phyloP scores from a whole-genome alignment of 2,797 vertebrate genomes.

The Schizopygopsis malacanthus region DNA sequence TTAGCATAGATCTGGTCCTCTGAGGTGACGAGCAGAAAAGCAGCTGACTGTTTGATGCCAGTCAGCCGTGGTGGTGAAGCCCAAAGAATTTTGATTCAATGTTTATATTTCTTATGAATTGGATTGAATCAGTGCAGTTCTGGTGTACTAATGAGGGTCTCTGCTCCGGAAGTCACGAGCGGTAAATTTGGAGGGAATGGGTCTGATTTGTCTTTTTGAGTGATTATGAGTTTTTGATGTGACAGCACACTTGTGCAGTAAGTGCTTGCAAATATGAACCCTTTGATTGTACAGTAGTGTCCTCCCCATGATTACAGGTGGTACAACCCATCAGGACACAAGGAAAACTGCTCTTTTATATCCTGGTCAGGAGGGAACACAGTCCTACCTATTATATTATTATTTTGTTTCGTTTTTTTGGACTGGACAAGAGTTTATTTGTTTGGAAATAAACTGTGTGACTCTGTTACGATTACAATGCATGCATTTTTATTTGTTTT shows the following conservation, averaged over 20 bases:
- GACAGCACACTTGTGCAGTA: slow-evolving; percentile 81
- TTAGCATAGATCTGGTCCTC: slow-evolving; percentile 75
- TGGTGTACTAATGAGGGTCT: slow-evolving; percentile 75
- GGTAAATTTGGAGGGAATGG: slow-evolving; percentile 66
- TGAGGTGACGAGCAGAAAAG: slow-evolving; percentile 73
- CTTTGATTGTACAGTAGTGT: slow-evolving; percentile 85
- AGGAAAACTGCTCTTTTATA: slow-evolving; percentile 77
- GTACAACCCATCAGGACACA: slow-evolving; percentile 77
- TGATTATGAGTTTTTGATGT: slow-evolving; percentile 77
- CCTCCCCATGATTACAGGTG: slow-evolving; percentile 78
- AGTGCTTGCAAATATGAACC: slow-evolving; percentile 82
- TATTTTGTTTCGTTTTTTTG: slow-evolving; percentile 61
- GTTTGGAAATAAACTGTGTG: slow-evolving; percentile 88
- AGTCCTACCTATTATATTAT: slow-evolving; percentile 70
- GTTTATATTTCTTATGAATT: slow-evolving; percentile 75
- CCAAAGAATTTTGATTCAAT: slow-evolving; percentile 84
- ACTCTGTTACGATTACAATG: slow-evolving; percentile 81
- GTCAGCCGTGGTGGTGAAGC: slow-evolving; percentile 80
- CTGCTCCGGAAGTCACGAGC: slow-evolving; percentile 69
- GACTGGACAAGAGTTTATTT: slow-evolving; percentile 86
- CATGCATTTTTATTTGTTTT: slow-evolving; percentile 70
- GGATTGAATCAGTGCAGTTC: slow-evolving; percentile 78
- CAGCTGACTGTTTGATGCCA: slow-evolving; percentile 83
- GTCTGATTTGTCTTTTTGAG: slow-evolving; percentile 79
- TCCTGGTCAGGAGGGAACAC: slow-evolving; percentile 79